Conservation (phyloP, 2,888 invertebrate species). For the Drosophila diplacantha region DNA sequence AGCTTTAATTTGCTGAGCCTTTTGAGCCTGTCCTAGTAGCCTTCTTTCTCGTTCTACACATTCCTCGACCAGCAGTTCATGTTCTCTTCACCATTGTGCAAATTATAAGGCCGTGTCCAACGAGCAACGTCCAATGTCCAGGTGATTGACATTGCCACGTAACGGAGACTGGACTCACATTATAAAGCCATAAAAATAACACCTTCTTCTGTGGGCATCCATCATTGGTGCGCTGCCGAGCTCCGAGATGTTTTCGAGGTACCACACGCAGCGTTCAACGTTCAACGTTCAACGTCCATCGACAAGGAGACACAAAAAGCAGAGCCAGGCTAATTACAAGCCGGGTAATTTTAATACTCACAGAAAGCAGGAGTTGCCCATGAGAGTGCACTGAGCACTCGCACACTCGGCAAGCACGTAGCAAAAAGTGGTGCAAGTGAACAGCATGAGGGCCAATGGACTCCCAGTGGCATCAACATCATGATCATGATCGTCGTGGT, state of each 20-base stretch:
- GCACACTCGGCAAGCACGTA: constrained; percentile 53
- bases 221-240: constrained; percentile 31
- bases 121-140: constrained; percentile 26
- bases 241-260: constrained; percentile 29
- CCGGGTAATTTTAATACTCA: constrained; percentile 69
- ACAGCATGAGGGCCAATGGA: constrained; percentile 72
- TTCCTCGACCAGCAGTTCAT: background rate
- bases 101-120: constrained; percentile 40
- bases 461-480: constrained; percentile 42
- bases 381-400: constrained; percentile 61
- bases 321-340: constrained; percentile 69
- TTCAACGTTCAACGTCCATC: constrained; percentile 23
- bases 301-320: constrained; percentile 42
- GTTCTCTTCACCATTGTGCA: constrained; percentile 25
- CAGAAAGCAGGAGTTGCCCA: constrained; percentile 41
- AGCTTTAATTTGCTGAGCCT: background rate
- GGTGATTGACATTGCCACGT: constrained; percentile 53
- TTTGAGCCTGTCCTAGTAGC: constrained; percentile 1
- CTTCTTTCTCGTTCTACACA: constrained; percentile 14
- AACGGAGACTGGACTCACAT: constrained; percentile 55
- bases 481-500: constrained; percentile 26
- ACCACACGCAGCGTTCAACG: constrained; percentile 63
- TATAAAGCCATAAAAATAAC: constrained; percentile 71
- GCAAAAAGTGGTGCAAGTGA: constrained; percentile 71
- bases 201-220: constrained; percentile 51